A percentile compares a stretch with the other conserved stretches of the same genome.
phyloP scores from a whole-genome alignment of 2,797 vertebrate genomes.

The Acestrorhynchus altus region DNA sequence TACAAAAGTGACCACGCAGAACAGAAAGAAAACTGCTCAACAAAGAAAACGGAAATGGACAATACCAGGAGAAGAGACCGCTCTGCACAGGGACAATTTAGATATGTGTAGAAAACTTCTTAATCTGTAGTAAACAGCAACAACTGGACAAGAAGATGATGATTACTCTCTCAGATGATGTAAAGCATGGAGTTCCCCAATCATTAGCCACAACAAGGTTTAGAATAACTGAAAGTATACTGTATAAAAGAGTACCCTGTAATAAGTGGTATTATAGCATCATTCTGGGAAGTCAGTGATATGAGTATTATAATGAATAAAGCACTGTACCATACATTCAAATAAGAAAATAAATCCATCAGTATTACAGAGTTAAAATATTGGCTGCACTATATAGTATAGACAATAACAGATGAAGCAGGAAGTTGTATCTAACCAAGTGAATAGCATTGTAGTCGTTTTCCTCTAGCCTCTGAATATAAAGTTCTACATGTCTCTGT shows the following conservation, averaged over 20 bases:
- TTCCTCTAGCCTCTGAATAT: neutral
- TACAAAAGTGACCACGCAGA: neutral
- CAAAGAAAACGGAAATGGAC: conserved; percentile 33
- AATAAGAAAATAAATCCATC: neutral
- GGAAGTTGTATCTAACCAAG: neutral
- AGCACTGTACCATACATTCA: neutral
- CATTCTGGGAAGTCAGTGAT: neutral
- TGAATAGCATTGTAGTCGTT: neutral
- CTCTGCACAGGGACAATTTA: conserved; percentile 43
- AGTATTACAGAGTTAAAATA: neutral
- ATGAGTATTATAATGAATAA: neutral
- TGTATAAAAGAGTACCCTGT: too few relatives aligned
- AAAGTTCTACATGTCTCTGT: neutral
- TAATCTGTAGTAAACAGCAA: neutral
- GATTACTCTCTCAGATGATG: neutral
- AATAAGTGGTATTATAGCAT: neutral
- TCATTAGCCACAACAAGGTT: too few relatives aligned
- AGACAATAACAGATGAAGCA: neutral
- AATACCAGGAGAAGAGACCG: conserved; percentile 43
- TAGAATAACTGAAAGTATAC: neutral
- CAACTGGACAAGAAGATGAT: neutral
- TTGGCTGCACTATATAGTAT: neutral
- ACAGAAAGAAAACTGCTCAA: conserved; percentile 14
- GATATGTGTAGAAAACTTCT: conserved; percentile 43
- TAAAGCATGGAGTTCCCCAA: neutral